Percentiles rank a stretch among this genome's conserved stretches.
Evolutionary conservation across 1,140 invertebrate species (phyloP).

Genomic region (Drosophila carrolli): DNA sequence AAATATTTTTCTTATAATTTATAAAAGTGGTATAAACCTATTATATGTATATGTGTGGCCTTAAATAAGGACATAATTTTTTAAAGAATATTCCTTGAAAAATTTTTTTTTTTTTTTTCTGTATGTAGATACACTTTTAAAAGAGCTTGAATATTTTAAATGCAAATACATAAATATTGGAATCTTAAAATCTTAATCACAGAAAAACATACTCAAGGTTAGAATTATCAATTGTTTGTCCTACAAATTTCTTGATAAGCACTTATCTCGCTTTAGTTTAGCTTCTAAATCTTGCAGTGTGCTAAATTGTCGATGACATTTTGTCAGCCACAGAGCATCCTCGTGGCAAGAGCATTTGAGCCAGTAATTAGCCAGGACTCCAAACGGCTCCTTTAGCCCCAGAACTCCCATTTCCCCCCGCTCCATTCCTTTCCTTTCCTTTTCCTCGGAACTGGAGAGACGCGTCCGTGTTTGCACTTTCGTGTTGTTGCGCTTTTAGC

Average conservation of each 20-base stretch:
- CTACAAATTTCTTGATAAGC: neutral
- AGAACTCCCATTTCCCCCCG: neutral
- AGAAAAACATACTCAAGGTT: no score
- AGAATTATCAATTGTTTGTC: no score
- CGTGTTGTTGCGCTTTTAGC: slow-evolving; percentile 52
- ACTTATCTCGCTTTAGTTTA: neutral
- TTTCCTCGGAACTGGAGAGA: neutral
- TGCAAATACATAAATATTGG: no score
- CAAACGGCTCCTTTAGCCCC: slow-evolving; percentile 15
- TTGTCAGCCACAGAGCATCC: slow-evolving; percentile 29
- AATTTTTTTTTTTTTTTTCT: no score
- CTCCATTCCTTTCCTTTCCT: no score
- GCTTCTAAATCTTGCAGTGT: slow-evolving; percentile 12
- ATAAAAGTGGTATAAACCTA: no score
- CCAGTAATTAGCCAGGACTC: slow-evolving; percentile 42
- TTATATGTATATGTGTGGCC: no score
- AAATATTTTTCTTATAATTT: neutral
- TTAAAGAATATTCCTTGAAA: no score
- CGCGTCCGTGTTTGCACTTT: slow-evolving; percentile 29
- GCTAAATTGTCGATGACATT: slow-evolving; percentile 36
- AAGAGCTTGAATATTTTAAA: no score
- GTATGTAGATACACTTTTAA: no score
- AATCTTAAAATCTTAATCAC: no score
- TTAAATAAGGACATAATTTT: no score
- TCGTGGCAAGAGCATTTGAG: slow-evolving; percentile 38